Base-by-base conservation (phyloP, 2,888 invertebrate species). In the Chloromyia formosa region DNA sequence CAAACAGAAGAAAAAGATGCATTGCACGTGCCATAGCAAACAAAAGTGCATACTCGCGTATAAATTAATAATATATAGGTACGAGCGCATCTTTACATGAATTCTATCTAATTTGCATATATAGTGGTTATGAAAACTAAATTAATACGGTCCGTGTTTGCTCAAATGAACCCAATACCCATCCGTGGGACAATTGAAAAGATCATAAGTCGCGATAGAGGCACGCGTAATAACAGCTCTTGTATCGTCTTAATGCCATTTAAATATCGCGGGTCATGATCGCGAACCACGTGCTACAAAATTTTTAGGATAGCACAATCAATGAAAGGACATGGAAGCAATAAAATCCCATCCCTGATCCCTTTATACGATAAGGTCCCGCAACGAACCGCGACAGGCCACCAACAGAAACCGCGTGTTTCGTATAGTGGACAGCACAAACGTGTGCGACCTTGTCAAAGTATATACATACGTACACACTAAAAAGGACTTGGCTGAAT, bases 341-440 rank as follows among this genome's bases (percentile, higher is more conserved):
- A 66, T 66, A 66, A 66, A 66, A 66, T 66, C 66, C 66, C 42
- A 35, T 66, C 49, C 20, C 49, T 45, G 66, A 66, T 66, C 49
- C 66, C 12, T 66, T 66, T 49, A n/a, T 16, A 3, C 27, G 27
- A 27, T 27, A 45, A 40, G 10, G 18, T 45, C 20, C 66, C 66
- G 66, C 66, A 49, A 22, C 66, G 66, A 66, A 66, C 45, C 66
- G 66, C 66, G 66, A 66, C 27, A 35, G 27, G 27, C 66, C 45
- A 66, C 35, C 35, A 45, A 12, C 45, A 22, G 14, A 49, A 16
- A 66, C 20, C 18, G 66, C 22, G 9, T 2, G 1, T 14, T 22
- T 45, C 12, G 10, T 14, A 49, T 66, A 49, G 20, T 66, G 45
- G 66, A 49, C 45, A 66, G 45, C 14, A 14, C 27, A 49, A 45